phyloP scores from a whole-genome alignment of 2,113 vertebrate species.

The Ariopsis seemanni region DNA sequence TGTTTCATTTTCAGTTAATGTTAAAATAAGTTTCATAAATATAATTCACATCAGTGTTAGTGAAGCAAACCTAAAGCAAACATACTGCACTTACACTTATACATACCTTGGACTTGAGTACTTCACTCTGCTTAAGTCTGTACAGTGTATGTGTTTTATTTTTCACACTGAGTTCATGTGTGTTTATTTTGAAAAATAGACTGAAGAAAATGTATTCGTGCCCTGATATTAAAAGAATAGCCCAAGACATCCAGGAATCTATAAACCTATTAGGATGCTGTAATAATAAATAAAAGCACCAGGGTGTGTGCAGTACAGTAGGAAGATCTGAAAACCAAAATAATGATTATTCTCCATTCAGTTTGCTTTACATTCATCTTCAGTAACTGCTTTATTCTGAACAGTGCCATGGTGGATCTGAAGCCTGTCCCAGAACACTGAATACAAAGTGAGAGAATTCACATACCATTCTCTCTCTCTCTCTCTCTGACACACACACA shows the following conservation, averaged over 20 bases:
- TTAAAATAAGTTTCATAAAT: not conserved
- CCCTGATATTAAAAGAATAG: not conserved
- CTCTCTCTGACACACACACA: too few species aligned
- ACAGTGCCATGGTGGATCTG: not conserved
- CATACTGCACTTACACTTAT: not conserved
- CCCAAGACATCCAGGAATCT: not conserved
- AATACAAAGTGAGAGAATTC: not conserved
- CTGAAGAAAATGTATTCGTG: not conserved
- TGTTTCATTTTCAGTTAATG: not conserved
- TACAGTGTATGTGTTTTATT: not conserved
- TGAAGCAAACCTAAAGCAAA: not conserved
- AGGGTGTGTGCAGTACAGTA: not conserved
- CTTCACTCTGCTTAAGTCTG: not conserved
- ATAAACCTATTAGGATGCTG: not conserved
- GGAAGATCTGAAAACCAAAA: not conserved
- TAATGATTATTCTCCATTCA: not conserved
- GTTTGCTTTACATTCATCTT: not conserved
- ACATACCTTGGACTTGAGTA: not conserved
- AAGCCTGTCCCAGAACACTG: not conserved
- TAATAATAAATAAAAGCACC: not conserved
- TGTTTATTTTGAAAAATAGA: not conserved
- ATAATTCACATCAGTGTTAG: not conserved
- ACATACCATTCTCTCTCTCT: not conserved
- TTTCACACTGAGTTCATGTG: not conserved
- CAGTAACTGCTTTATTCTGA: not conserved